These are phyloP conservation scores for Carettochelys insculpta DNA, from an alignment of 2,113 vertebrate species.

Conservation along the genomic window DNA sequence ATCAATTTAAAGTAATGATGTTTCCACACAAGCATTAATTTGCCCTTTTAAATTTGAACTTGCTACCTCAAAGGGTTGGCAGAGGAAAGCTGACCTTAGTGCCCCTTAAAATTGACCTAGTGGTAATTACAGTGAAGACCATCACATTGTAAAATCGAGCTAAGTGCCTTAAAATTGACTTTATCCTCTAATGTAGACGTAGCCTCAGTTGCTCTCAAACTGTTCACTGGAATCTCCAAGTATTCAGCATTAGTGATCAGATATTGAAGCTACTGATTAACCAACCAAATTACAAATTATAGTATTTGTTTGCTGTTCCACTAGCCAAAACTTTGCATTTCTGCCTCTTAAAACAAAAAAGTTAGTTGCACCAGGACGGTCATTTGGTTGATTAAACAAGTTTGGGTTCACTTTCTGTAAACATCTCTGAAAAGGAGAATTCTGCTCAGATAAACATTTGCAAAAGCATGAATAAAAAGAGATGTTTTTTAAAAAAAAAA, in stretches of 20 bases:
- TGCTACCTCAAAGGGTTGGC: no score
- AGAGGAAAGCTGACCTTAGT: no score
- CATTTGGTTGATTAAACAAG: neutral
- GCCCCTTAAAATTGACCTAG: no score
- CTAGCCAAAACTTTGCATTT: neutral
- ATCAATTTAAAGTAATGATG: no score
- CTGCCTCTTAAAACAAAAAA: neutral
- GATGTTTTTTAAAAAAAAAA: no score
- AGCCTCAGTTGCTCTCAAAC: neutral
- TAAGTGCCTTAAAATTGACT: no score
- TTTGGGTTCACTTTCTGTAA: neutral
- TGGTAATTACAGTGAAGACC: no score
- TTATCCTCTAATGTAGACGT: no score
- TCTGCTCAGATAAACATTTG: neutral
- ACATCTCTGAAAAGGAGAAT: no score
- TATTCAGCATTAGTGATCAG: neutral
- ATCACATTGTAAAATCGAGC: no score
- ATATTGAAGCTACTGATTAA: neutral
- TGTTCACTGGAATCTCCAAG: conserved; percentile 13
- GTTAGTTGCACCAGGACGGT: neutral
- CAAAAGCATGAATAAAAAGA: neutral
- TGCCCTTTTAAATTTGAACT: no score
- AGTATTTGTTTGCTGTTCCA: neutral
- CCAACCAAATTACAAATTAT: neutral
- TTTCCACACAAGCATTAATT: no score